Conservation (phyloP, 1,140 invertebrate genomes). For the Drosophila sucinea region DNA sequence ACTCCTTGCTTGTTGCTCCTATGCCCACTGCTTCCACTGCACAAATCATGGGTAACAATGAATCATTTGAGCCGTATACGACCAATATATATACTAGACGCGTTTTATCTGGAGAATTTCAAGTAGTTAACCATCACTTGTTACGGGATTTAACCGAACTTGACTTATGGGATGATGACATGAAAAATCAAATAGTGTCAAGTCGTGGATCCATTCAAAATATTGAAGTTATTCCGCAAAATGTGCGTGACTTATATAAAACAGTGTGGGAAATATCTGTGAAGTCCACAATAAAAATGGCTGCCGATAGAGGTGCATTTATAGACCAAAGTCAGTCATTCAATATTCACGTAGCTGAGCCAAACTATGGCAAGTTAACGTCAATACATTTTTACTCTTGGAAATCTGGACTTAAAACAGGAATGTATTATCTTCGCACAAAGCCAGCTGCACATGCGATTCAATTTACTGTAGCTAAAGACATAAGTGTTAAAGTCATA, state of each 20-base stretch:
- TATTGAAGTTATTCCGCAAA: constrained; percentile 93
- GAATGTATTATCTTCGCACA: constrained; percentile 99
- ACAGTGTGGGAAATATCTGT: constrained; percentile 99
- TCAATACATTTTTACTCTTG: constrained; percentile 99
- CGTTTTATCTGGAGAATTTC: constrained; percentile 94
- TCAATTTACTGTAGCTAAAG: constrained; percentile 99
- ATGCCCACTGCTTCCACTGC: constrained; percentile 99
- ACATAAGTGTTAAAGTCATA: constrained; percentile 83
- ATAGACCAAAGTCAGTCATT: constrained; percentile 99
- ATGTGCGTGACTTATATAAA: constrained; percentile 96
- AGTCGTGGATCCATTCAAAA: constrained; percentile 97
- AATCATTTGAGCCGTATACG: constrained; percentile 99
- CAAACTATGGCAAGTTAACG: constrained; percentile 96
- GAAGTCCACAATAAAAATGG: constrained; percentile 97
- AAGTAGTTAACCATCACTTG: constrained; percentile 98
- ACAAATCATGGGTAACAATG: constrained; percentile 99
- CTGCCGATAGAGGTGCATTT: constrained; percentile 97
- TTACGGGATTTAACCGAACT: constrained; percentile 95
- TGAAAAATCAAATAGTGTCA: constrained; percentile 97
- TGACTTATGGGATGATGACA: constrained; percentile 97
- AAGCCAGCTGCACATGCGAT: constrained; percentile 98
- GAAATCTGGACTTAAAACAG: constrained; percentile 98
- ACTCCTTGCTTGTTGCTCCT: constrained; percentile 97
- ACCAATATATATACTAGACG: constrained; percentile 98
- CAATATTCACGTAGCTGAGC: constrained; percentile 97